A percentile compares a stretch with the other conserved stretches of the same genome.
phyloP scores from a whole-genome alignment of 1,140 invertebrate genomes.

The Paracyclopina nana region DNA sequence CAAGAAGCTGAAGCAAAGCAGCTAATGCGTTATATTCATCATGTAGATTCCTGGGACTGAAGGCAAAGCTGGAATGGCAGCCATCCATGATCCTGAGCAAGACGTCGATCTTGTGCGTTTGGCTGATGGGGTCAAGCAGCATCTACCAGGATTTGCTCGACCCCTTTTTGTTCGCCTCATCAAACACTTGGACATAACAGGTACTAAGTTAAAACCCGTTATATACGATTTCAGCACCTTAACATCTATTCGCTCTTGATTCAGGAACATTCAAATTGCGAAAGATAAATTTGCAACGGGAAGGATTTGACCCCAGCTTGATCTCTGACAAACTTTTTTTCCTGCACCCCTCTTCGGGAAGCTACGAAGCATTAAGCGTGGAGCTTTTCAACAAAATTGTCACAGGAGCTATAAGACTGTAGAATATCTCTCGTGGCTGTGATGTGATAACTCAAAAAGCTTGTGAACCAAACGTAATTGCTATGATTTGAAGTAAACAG shows the following conservation, averaged over 20 bases:
- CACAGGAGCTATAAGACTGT: neutral
- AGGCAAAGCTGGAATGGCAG: conserved; percentile 86
- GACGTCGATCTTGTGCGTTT: conserved; percentile 44
- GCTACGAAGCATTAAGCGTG: neutral
- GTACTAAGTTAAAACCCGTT: conserved; percentile 25
- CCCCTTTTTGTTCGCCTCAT: conserved; percentile 70
- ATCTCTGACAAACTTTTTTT: neutral
- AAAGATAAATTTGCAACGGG: conserved; percentile 7
- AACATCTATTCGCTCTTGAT: neutral
- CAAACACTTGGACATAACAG: conserved; percentile 61
- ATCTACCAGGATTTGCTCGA: conserved; percentile 61
- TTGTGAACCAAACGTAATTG: too few species aligned
- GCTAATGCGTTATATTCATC: conserved; percentile 78
- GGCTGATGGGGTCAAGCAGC: conserved; percentile 38
- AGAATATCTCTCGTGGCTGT: too few species aligned
- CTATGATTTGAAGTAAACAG: too few species aligned
- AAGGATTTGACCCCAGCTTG: conserved; percentile 6
- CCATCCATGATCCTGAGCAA: conserved; percentile 45
- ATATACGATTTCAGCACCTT: neutral
- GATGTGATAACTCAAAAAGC: too few species aligned
- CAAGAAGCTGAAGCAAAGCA: conserved; percentile 18
- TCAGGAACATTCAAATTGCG: conserved; percentile 11
- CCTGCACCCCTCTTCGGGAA: neutral
- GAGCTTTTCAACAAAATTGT: conserved; percentile 1
- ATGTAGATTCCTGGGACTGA: conserved; percentile 62